Percentiles rank a stretch among this genome's conserved stretches.
These are phyloP conservation scores for Tetheella fluctuosa DNA, from an alignment of 2,888 invertebrate genomes.

Conservation along the genomic window DNA sequence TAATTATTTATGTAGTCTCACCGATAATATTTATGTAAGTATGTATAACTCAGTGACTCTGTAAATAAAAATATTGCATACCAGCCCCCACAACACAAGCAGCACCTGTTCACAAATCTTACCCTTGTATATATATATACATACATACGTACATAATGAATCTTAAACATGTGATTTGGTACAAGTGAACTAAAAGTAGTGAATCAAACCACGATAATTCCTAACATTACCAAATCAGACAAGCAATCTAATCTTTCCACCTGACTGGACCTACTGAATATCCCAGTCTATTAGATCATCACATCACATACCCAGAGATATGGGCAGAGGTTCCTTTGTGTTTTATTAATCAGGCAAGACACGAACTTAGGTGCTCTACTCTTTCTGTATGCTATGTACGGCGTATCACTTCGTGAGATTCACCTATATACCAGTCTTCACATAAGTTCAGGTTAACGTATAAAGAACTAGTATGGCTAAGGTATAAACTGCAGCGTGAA, in stretches of 20 bases:
- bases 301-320: slow-evolving; percentile 5
- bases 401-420: slow-evolving; percentile 12
- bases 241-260: slow-evolving; percentile 11
- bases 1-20: too few relatives aligned
- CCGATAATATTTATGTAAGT: too few relatives aligned
- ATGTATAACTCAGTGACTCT: too few relatives aligned
- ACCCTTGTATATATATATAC: too few relatives aligned
- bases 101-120: too few relatives aligned
- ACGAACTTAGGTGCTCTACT: slow-evolving; percentile 1
- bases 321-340: slow-evolving; percentile 11
- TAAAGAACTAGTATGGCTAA: slow-evolving; percentile 21
- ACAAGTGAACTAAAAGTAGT: not conserved
- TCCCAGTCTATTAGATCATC: slow-evolving; percentile 9
- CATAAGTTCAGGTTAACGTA: slow-evolving; percentile 28
- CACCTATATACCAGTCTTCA: slow-evolving; percentile 21
- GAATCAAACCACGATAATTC: not conserved
- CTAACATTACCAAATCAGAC: slow-evolving; percentile 6
- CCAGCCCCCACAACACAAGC: too few relatives aligned
- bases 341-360: slow-evolving; percentile 18
- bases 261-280: slow-evolving; percentile 7
- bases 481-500: slow-evolving; percentile 19
- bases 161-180: too few relatives aligned
- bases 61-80: too few relatives aligned
- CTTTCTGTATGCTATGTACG: slow-evolving; percentile 4
- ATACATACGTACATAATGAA: too few relatives aligned